Evolutionary conservation across 2,113 vertebrate genomes (phyloP).

Genomic region (Cavia porcellus): DNA sequence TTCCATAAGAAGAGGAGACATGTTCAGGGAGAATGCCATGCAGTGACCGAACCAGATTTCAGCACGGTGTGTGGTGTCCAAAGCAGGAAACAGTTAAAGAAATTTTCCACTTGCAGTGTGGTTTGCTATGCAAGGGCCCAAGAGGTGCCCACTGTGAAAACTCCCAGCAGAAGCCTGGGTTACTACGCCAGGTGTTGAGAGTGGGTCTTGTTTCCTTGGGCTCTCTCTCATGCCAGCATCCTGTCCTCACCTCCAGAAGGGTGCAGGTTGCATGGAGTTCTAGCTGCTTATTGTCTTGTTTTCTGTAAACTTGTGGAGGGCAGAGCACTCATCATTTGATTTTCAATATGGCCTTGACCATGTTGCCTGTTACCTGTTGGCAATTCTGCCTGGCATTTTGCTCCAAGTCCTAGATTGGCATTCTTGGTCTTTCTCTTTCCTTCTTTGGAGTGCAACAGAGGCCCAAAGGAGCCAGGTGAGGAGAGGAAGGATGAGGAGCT

Average conservation of each 20-base stretch:
- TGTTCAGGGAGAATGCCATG: neutral
- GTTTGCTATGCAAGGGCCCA: neutral
- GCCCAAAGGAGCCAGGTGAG: neutral
- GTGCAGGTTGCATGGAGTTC: accelerated
- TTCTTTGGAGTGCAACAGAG: neutral
- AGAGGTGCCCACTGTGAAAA: neutral
- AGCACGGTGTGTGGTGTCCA: accelerated
- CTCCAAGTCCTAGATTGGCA: neutral
- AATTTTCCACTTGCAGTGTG: neutral
- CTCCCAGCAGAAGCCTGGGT: neutral
- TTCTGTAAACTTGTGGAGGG: neutral
- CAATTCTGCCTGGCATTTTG: neutral
- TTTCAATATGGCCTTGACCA: neutral
- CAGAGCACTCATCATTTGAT: neutral
- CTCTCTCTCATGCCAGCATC: neutral
- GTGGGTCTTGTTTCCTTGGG: neutral
- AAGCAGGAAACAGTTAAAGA: neutral
- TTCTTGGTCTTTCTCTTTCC: neutral
- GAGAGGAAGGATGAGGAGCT: neutral
- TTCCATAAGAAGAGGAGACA: neutral
- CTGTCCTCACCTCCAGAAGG: neutral
- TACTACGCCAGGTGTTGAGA: neutral
- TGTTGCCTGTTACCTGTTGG: neutral
- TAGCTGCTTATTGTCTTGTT: neutral
- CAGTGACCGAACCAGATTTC: neutral